phyloP scores from a whole-genome alignment of 2,797 vertebrate species.

The Falco rusticolus region DNA sequence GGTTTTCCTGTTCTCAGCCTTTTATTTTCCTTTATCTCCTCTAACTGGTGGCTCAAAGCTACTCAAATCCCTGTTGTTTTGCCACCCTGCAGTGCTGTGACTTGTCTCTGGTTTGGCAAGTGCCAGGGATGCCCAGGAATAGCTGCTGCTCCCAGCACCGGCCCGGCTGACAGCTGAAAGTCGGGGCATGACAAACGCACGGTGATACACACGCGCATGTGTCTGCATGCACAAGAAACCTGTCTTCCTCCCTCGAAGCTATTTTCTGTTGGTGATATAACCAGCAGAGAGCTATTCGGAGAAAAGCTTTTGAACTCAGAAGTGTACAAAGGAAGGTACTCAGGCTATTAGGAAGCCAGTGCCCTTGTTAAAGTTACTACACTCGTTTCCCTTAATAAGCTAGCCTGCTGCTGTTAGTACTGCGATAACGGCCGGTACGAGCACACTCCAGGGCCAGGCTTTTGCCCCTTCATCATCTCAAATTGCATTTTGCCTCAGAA shows the following conservation, averaged over 20 bases:
- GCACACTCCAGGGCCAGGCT: fast-evolving
- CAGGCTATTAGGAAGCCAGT: background rate
- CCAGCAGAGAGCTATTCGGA: background rate
- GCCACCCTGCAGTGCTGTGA: background rate
- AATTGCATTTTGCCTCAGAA: background rate
- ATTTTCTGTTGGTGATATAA: background rate
- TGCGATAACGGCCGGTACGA: background rate
- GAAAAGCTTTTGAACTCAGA: background rate
- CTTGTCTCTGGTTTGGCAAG: background rate
- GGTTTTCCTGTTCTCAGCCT: background rate
- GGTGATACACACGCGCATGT: fast-evolving
- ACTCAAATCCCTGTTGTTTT: background rate
- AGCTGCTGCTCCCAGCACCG: background rate
- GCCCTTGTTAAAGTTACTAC: background rate
- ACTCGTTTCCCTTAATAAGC: background rate
- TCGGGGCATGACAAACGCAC: background rate
- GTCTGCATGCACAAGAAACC: background rate
- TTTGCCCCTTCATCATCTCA: background rate
- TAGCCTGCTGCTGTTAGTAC: background rate
- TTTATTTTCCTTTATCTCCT: background rate
- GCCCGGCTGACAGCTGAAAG: background rate
- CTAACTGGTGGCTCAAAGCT: background rate
- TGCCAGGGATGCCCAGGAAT: background rate
- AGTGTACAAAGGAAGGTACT: background rate
- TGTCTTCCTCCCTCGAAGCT: background rate